A percentile compares a stretch with the other conserved stretches of the same genome.
These are phyloP conservation scores for Otolemur garnettii DNA, from an alignment of 2,113 vertebrate genomes.

Conservation along the genomic window DNA sequence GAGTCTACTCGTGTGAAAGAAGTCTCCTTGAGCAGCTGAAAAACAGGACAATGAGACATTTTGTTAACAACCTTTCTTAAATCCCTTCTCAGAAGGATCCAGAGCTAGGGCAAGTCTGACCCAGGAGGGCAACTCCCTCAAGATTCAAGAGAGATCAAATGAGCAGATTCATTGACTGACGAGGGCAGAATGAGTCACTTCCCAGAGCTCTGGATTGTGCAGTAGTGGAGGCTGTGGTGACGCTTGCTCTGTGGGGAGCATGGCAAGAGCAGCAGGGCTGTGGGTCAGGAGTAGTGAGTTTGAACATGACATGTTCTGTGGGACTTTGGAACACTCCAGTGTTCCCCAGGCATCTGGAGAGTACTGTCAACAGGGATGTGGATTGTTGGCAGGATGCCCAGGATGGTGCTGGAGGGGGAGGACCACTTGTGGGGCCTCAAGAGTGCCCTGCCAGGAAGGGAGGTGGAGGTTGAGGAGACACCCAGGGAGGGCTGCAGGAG, in stretches of 20 bases:
- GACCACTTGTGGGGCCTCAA: background rate
- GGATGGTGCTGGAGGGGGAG: background rate
- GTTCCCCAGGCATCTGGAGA: background rate
- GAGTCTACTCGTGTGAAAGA: too few species aligned
- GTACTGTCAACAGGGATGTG: background rate
- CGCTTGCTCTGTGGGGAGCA: too few species aligned
- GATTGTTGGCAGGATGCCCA: background rate
- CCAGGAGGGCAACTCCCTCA: background rate
- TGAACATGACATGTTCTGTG: background rate
- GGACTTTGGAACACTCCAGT: accelerated
- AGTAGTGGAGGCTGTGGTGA: background rate
- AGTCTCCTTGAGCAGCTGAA: background rate
- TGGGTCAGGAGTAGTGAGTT: accelerated
- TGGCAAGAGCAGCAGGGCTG: accelerated
- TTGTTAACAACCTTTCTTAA: background rate
- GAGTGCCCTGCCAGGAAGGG: accelerated
- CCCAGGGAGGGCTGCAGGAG: background rate
- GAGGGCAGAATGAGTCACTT: background rate
- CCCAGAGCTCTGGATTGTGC: background rate
- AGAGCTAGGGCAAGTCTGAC: background rate
- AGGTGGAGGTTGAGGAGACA: accelerated
- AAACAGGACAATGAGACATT: background rate
- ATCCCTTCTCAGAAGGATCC: background rate
- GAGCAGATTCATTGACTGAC: too few species aligned
- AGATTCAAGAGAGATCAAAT: background rate